Base-by-base conservation (phyloP, 2,113 vertebrate genomes). In the Sitta europaea region DNA sequence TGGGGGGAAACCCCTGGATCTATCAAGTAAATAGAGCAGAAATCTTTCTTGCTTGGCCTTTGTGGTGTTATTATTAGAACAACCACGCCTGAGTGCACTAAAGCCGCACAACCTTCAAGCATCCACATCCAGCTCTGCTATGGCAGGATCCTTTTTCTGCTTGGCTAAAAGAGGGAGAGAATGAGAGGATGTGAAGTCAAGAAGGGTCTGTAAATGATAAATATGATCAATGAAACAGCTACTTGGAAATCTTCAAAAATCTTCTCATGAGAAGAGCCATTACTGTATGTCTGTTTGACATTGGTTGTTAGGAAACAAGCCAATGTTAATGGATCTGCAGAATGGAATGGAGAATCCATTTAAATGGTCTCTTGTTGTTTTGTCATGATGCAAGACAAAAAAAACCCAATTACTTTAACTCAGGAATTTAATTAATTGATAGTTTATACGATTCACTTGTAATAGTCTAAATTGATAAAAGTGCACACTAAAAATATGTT, bases 61-160 rank as follows among this genome's bases (percentile, higher is more conserved):
- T 97, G 91, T 97, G 86, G 85, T 72, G 90, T 96, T 97, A 97
- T 97, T 97, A 97, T 97, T 97, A 98, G 96, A 97, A 97, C 78
- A 96, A 82, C 51, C 92, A 96, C 11, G 95, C 94, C 50, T 95
- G 93, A 92, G 81, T 95, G 78, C 90, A 81, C 91, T 95, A 96
- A 96, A 97, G 82, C 76, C 29, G 1, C 87, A 42, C 95, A 97
- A 81, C 92, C 93, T 96, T 94, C 90, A 92, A 95, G 95, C 91
- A 94, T 93, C 79, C 73, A 75, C 85, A 93, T 91, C 19, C 81
- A 93, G 43, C 81, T 91, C 61, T 93, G 80, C 73, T 50, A 67
- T 6, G 2, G 75, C 57, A 84, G 85, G 54, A 70, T 88, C 70
- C 59, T 74, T 58, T 76, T 79, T 92, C 70, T 93, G 82, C 88